These are phyloP conservation scores for Cryptotis parvus DNA, from an alignment of 2,113 vertebrate genomes.

Conservation along the genomic window DNA sequence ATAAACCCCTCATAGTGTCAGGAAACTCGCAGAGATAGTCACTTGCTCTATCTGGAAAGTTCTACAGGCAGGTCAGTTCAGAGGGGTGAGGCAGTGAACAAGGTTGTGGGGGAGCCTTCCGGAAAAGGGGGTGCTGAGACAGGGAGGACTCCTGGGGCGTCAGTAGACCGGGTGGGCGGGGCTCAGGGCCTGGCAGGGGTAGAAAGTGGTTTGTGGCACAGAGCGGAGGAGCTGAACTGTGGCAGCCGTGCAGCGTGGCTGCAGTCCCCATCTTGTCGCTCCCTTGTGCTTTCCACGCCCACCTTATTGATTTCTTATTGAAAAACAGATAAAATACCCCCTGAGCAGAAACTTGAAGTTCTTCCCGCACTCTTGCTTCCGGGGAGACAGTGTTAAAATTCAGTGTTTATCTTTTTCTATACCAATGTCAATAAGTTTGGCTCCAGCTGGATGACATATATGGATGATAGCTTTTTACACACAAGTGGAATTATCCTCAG, in stretches of 20 bases:
- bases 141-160: accelerated
- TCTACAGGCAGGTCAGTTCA: neutral
- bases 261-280: neutral
- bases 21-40: neutral
- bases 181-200: neutral
- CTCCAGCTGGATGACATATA: neutral
- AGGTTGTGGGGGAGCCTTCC: neutral
- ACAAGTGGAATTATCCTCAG: neutral
- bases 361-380: neutral
- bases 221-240: neutral
- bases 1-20: neutral
- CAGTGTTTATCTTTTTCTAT: neutral
- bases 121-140: too few relatives aligned
- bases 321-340: neutral
- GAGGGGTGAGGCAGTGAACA: neutral
- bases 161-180: too few relatives aligned
- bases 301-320: neutral
- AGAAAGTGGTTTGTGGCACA: neutral
- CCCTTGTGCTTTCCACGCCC: neutral
- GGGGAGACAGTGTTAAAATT: neutral
- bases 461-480: neutral
- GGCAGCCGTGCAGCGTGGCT: neutral
- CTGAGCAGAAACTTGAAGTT: neutral
- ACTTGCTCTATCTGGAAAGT: neutral
- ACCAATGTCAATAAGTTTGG: neutral